Base-by-base conservation (phyloP, 2,797 vertebrate species). In the Chloroceryle inda region DNA sequence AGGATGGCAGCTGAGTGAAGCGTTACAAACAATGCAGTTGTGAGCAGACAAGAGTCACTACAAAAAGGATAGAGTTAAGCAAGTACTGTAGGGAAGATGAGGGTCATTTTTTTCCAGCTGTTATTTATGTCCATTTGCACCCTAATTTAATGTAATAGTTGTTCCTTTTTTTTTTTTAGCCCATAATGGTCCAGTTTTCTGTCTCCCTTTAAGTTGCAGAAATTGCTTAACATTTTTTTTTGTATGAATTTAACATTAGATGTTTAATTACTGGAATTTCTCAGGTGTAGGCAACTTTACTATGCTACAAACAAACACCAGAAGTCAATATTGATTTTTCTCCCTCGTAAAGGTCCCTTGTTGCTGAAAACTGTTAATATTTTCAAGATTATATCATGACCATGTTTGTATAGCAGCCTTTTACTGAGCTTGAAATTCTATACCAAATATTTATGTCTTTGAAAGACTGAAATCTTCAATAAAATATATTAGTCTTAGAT, bases 281-380 rank as follows among this genome's bases (percentile, higher is more conserved):
- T 96, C 92, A 95, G 87, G 89, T 95, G 56, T 78, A 89, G 92
- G 92, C 40, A 91, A 95, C 26, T 96, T 93, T 88, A 89, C 85
- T 89, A 62, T 80, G 53, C 53, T 92, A 89, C 0, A 0, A 89
- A 94, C 66, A 95, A 95, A 85, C 62, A 75, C 18, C 22, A 5
- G 56, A 84, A 79, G 33, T 92, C 64, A 92, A 77, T 87, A 92
- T 90, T 88, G 80, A 82, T 84, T 92, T 80, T 91, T 24, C 10
- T 96, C 59, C 61, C 67, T 73, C 24, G 2, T 88, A 80, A 91
- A 89, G 23, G 23, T 91, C 78, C 71, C 84, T 77, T 76, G 75
- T 78, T 94, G 47, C 75, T 80, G 20, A 80, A 89, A 95, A 91
- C 45, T 93, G 68, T 88, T 94, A 89, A 85, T 92, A 92, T 92